Evolutionary conservation across 1,140 invertebrate species (phyloP).

Genomic region (Aporrectodea caliginosa): DNA sequence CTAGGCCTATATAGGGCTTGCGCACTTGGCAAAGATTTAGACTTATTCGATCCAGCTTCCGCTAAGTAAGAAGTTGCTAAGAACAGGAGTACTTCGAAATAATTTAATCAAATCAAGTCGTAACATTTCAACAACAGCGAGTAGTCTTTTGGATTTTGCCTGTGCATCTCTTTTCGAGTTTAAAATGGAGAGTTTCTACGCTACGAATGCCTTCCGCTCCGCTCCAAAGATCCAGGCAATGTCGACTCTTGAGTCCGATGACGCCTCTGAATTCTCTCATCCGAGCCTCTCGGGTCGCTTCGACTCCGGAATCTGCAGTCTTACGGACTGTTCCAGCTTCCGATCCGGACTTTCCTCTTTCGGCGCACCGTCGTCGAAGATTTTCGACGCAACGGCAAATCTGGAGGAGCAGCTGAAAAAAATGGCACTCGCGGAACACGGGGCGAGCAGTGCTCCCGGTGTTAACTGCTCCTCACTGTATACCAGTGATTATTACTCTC

Average conservation of each 20-base stretch:
- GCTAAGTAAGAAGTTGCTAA: too few relatives aligned
- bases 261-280: neutral
- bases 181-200: too few relatives aligned
- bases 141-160: too few relatives aligned
- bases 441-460: neutral
- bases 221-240: neutral
- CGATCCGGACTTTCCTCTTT: neutral
- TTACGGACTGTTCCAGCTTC: neutral
- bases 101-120: too few relatives aligned
- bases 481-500: neutral
- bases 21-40: too few relatives aligned
- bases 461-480: neutral
- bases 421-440: neutral
- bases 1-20: too few relatives aligned
- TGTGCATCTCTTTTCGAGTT: too few relatives aligned
- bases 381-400: neutral
- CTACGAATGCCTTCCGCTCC: too few relatives aligned
- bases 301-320: neutral
- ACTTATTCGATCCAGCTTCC: too few relatives aligned
- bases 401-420: neutral
- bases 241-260: neutral
- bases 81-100: too few relatives aligned
- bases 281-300: neutral
- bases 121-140: too few relatives aligned
- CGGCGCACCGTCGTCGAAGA: neutral